These are phyloP conservation scores for Anoplius nigerrimus DNA, from an alignment of 2,888 invertebrate genomes.

Conservation along the genomic window DNA sequence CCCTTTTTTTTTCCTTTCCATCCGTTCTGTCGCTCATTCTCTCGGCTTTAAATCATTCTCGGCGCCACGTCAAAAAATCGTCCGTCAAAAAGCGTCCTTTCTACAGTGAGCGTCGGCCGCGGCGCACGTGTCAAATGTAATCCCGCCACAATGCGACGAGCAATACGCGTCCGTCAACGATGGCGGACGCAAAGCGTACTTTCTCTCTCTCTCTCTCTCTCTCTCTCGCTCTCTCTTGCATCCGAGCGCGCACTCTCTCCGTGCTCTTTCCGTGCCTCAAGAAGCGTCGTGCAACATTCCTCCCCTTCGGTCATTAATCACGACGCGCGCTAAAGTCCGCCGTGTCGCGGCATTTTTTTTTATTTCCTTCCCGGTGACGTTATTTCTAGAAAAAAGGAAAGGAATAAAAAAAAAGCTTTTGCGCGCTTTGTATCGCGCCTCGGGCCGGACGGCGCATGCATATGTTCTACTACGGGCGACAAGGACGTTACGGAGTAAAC, in stretches of 20 bases:
- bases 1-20: too few species aligned
- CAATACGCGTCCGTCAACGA: background rate
- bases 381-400: background rate
- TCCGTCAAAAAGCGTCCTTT: too few species aligned
- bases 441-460: background rate
- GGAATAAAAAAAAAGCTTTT: background rate
- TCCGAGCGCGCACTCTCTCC: too few species aligned
- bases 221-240: too few species aligned
- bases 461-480: constrained; percentile 3
- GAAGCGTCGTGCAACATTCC: too few species aligned
- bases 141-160: background rate
- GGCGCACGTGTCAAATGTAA: background rate
- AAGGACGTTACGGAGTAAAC: constrained; percentile 1
- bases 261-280: too few species aligned
- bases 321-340: background rate
- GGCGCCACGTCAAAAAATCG: too few species aligned
- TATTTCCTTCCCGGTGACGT: background rate
- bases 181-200: too few species aligned
- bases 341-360: background rate
- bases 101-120: background rate
- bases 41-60: too few species aligned
- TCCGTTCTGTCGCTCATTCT: too few species aligned
- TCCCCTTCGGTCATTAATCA: background rate
- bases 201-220: too few species aligned
- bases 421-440: background rate